Percentiles rank a stretch among this genome's conserved stretches.
Conservation (phyloP, 37 sponge, comb jelly and placozoan species). For the Chondrosia reniformis region DNA sequence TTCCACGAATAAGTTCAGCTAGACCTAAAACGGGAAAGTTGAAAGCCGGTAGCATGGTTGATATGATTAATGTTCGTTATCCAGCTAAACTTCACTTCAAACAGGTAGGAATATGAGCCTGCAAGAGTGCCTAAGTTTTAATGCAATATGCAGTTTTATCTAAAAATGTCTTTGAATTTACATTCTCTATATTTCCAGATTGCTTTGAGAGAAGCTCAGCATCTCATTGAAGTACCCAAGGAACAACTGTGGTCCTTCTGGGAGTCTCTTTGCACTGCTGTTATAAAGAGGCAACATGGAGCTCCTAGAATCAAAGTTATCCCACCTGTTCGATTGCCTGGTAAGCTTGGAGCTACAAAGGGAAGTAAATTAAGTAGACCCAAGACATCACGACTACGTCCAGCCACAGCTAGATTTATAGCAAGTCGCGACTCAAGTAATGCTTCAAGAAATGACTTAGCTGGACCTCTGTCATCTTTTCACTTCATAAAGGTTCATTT, state of each 20-base stretch:
- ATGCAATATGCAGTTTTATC: conserved; percentile 6
- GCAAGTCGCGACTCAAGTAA: background rate
- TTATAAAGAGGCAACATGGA: conserved; percentile 41
- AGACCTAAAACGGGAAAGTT: background rate
- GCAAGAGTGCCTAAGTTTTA: background rate
- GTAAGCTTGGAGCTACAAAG: conserved; percentile 46
- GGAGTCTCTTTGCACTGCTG: conserved; percentile 65
- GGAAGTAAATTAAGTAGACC: conserved; percentile 26
- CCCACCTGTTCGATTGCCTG: conserved; percentile 65
- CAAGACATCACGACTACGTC: conserved; percentile 57
- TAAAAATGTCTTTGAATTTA: too few species aligned
- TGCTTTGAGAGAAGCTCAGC: conserved; percentile 63
- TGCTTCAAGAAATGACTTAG: conserved; percentile 15
- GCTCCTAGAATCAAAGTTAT: conserved; percentile 63
- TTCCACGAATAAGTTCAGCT: conserved; percentile 1
- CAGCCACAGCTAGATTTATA: conserved; percentile 46
- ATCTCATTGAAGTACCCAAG: conserved; percentile 33
- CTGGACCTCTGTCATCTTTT: conserved; percentile 44
- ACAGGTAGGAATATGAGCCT: conserved; percentile 3
- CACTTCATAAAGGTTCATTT: conserved; percentile 71
- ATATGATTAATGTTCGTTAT: background rate
- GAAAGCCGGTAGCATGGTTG: background rate
- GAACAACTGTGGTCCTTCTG: conserved; percentile 70
- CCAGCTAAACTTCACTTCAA: conserved; percentile 6
- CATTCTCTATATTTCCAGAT: conserved; percentile 26